Conservation (phyloP, 2,113 vertebrate species). For the Python bivittatus region DNA sequence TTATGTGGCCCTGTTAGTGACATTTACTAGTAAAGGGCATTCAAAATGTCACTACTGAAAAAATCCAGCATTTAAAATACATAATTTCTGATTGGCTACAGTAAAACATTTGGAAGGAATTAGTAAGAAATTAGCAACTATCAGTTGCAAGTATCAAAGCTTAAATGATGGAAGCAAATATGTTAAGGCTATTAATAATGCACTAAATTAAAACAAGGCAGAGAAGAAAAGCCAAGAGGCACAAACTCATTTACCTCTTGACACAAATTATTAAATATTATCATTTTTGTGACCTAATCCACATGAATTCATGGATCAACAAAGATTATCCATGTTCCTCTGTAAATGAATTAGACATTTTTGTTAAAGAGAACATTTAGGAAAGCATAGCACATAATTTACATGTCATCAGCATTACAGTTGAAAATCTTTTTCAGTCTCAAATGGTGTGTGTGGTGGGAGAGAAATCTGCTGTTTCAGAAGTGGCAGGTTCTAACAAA, state of each 20-base stretch:
- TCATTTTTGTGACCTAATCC: conserved; percentile 43
- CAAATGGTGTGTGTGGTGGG: neutral
- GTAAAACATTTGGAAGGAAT: conserved; percentile 13
- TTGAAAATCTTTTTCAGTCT: conserved; percentile 12
- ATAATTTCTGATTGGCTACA: conserved; percentile 27
- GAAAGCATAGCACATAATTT: conserved; percentile 11
- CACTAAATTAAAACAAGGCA: conserved; percentile 41
- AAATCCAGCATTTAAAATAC: neutral
- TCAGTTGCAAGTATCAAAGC: conserved; percentile 35
- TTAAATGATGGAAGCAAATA: conserved; percentile 6
- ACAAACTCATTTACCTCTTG: conserved; percentile 52
- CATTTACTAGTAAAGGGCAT: neutral
- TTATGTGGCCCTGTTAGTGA: neutral
- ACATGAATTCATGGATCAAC: conserved; percentile 19
- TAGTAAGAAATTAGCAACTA: conserved; percentile 46
- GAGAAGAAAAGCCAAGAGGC: conserved; percentile 37
- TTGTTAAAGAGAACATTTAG: conserved; percentile 20
- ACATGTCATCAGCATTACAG: neutral
- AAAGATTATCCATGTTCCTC: conserved; percentile 26
- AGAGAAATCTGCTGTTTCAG: neutral
- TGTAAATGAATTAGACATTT: conserved; percentile 37
- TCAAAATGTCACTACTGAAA: neutral
- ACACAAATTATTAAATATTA: conserved; percentile 53
- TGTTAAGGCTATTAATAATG: conserved; percentile 21
- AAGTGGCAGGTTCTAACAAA: conserved; percentile 23